phyloP scores from a whole-genome alignment of 2,888 invertebrate species.

The Agriopis aurantiaria region DNA sequence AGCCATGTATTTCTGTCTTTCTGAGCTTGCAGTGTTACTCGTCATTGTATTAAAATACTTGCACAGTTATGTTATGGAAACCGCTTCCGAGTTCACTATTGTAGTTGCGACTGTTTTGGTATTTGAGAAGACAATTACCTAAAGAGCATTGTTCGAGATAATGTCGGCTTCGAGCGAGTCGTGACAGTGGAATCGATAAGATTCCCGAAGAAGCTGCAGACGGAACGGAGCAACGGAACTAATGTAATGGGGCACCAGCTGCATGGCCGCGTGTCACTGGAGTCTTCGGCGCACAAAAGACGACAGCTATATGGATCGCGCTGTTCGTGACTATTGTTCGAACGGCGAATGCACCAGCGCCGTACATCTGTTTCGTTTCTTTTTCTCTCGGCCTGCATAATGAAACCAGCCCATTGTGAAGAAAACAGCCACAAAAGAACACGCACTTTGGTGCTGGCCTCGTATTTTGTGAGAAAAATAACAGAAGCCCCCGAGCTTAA shows the following conservation, averaged over 20 bases:
- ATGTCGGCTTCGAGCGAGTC: constrained; percentile 28
- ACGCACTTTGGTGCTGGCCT: constrained; percentile 71
- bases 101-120: constrained; percentile 54
- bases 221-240: constrained; percentile 46
- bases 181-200: constrained; percentile 31
- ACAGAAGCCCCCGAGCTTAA: constrained; percentile 72
- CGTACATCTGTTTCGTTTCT: constrained; percentile 84
- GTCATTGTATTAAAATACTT: constrained; percentile 62
- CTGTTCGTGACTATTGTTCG: constrained; percentile 82
- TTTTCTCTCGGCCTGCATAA: constrained; percentile 81
- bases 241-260: constrained; percentile 64
- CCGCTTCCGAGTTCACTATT: constrained; percentile 68
- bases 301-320: constrained; percentile 76
- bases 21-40: constrained; percentile 33
- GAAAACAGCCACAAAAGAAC: constrained; percentile 82
- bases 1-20: constrained; percentile 14
- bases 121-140: constrained; percentile 46
- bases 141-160: constrained; percentile 35
- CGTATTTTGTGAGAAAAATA: constrained; percentile 81
- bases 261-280: constrained; percentile 55
- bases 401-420: constrained; percentile 82
- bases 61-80: constrained; percentile 77
- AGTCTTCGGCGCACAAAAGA: constrained; percentile 71
- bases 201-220: constrained; percentile 36
- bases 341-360: constrained; percentile 73